Percentiles rank a stretch among this genome's conserved stretches.
These are phyloP conservation scores for Amphimallon solstitiale DNA, from an alignment of 2,888 invertebrate genomes.

Conservation along the genomic window DNA sequence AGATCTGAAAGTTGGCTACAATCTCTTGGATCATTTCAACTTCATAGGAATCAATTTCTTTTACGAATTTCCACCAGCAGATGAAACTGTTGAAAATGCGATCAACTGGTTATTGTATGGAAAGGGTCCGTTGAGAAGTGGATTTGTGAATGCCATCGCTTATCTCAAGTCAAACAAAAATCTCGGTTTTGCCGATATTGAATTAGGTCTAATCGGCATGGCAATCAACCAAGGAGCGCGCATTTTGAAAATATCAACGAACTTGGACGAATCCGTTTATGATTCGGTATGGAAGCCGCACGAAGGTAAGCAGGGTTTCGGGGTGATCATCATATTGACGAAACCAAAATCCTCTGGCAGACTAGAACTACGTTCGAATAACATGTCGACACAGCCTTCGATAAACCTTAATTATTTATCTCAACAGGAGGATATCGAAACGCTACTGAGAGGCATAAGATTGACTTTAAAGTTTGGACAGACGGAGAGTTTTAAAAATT, in stretches of 20 bases:
- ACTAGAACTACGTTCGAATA: constrained; percentile 73
- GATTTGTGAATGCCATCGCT: constrained; percentile 69
- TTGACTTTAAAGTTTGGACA: constrained; percentile 64
- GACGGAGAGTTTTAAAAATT: constrained; percentile 64
- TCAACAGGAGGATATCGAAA: constrained; percentile 64
- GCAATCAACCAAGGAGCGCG: constrained; percentile 47
- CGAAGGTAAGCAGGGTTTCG: constrained; percentile 57
- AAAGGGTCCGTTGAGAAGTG: constrained; percentile 67
- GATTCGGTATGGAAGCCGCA: constrained; percentile 68
- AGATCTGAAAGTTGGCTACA: constrained; percentile 82
- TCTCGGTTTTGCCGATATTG: constrained; percentile 74
- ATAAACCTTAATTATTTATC: constrained; percentile 84
- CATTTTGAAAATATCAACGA: constrained; percentile 62
- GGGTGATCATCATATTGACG: constrained; percentile 74
- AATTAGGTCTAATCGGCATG: constrained; percentile 69
- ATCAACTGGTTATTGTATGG: constrained; percentile 62
- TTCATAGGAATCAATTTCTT: constrained; percentile 67
- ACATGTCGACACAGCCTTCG: constrained; percentile 77
- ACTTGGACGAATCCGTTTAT: constrained; percentile 68
- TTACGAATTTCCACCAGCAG: constrained; percentile 60
- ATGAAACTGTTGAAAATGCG: constrained; percentile 51
- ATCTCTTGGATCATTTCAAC: constrained; percentile 88
- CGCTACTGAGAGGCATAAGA: constrained; percentile 52
- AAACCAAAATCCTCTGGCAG: constrained; percentile 76
- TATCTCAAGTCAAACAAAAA: constrained; percentile 71